Evolutionary conservation across 2,888 invertebrate genomes (phyloP).

Genomic region (Netelia virgata): DNA sequence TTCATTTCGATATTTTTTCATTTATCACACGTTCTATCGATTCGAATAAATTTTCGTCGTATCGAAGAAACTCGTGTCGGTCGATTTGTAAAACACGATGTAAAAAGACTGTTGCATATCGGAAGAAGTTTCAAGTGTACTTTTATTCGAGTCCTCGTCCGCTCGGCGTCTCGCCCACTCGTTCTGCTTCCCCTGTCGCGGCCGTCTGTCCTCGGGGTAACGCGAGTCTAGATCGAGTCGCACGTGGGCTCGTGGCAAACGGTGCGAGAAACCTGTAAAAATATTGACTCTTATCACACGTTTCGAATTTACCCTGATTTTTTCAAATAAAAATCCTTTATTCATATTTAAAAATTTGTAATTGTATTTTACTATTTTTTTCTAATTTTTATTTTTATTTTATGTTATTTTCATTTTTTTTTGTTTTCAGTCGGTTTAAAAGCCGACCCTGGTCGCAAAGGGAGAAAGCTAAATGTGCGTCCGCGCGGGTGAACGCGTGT

Average conservation of each 20-base stretch:
- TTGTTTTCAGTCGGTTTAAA: slow-evolving; percentile 10
- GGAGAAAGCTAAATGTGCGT: slow-evolving; percentile 66
- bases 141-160: slow-evolving; percentile 52
- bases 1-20: no score
- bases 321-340: neutral
- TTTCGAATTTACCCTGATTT: neutral
- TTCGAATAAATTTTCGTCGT: no score
- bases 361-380: neutral
- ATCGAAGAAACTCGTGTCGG: neutral
- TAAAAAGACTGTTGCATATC: neutral
- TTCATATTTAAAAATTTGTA: no score
- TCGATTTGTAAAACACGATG: neutral
- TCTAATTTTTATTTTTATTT: neutral
- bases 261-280: slow-evolving; percentile 42
- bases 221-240: slow-evolving; percentile 35
- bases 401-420: neutral
- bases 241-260: slow-evolving; percentile 40
- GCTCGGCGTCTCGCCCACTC: slow-evolving; percentile 63
- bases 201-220: slow-evolving; percentile 30
- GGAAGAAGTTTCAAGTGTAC: slow-evolving; percentile 43
- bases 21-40: no score
- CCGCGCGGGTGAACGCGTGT: slow-evolving; percentile 68
- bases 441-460: slow-evolving; percentile 29
- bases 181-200: slow-evolving; percentile 34
- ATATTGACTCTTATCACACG: neutral